Conservation (phyloP, 37 sponge, comb jelly and placozoan genomes). For the Chondrilla cf. caribensis region DNA sequence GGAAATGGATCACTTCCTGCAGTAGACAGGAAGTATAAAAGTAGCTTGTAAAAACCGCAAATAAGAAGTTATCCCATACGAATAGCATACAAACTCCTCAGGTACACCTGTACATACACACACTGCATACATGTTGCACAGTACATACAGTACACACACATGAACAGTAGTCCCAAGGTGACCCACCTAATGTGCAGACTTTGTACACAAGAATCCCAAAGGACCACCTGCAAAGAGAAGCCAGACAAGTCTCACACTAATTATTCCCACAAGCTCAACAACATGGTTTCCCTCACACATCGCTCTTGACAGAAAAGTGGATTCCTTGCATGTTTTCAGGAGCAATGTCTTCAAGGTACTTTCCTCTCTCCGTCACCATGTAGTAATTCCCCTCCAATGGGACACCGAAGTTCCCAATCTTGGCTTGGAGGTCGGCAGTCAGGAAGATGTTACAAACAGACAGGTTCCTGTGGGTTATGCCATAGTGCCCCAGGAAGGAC, state of each 20-base stretch:
- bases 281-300: slow-evolving; percentile 41
- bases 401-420: slow-evolving; percentile 65
- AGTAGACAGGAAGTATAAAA: neutral
- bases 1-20: slow-evolving; percentile 1
- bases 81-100: neutral
- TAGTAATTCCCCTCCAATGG: slow-evolving; percentile 69
- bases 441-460: slow-evolving; percentile 63
- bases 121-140: too few relatives aligned
- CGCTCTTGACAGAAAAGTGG: slow-evolving; percentile 57
- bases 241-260: neutral
- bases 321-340: slow-evolving; percentile 66
- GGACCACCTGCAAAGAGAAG: slow-evolving; percentile 53
- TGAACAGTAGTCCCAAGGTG: too few relatives aligned
- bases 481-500: slow-evolving; percentile 52
- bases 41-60: too few relatives aligned
- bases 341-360: slow-evolving; percentile 68
- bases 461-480: slow-evolving; percentile 61
- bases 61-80: neutral
- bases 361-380: slow-evolving; percentile 57
- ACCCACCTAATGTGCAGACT: slow-evolving; percentile 48
- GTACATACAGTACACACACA: too few relatives aligned
- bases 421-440: slow-evolving; percentile 45
- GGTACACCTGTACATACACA: too few relatives aligned
- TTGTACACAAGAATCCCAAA: slow-evolving; percentile 67
- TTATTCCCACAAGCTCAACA: neutral